Evolutionary conservation across 2,113 vertebrate genomes (phyloP).

Genomic region (Cebidichthys violaceus): DNA sequence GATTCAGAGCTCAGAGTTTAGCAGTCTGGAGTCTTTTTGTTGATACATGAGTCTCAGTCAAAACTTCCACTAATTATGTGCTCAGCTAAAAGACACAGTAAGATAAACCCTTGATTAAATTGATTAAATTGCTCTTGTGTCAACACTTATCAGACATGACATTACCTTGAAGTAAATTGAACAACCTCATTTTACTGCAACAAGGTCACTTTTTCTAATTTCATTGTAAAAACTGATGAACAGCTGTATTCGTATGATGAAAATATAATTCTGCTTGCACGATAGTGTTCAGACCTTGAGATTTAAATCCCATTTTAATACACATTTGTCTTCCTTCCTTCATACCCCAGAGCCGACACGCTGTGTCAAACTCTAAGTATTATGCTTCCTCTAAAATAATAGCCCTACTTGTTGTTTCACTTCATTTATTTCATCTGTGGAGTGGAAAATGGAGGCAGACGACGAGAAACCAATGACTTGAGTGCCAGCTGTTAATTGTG

Average conservation of each 20-base stretch:
- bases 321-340: slow-evolving; percentile 7
- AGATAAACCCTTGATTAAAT: slow-evolving; percentile 3
- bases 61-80: background rate
- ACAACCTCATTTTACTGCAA: background rate
- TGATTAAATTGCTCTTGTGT: background rate
- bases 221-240: background rate
- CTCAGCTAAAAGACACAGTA: background rate
- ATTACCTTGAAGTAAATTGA: slow-evolving; percentile 10
- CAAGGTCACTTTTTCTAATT: background rate
- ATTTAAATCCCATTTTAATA: slow-evolving; percentile 31
- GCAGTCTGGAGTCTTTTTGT: too few species aligned
- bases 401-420: slow-evolving; percentile 25
- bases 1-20: background rate
- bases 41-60: background rate
- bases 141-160: background rate
- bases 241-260: background rate
- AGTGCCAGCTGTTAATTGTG: slow-evolving; percentile 53
- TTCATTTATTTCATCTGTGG: slow-evolving; percentile 34
- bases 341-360: slow-evolving; percentile 8
- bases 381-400: slow-evolving; percentile 7
- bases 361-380: background rate
- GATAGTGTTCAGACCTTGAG: background rate
- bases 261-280: background rate
- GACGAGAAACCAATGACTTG: slow-evolving; percentile 9
- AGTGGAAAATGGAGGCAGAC: slow-evolving; percentile 31